Conservation (phyloP, 1,140 invertebrate genomes). For the Temnothorax longispinosus region DNA sequence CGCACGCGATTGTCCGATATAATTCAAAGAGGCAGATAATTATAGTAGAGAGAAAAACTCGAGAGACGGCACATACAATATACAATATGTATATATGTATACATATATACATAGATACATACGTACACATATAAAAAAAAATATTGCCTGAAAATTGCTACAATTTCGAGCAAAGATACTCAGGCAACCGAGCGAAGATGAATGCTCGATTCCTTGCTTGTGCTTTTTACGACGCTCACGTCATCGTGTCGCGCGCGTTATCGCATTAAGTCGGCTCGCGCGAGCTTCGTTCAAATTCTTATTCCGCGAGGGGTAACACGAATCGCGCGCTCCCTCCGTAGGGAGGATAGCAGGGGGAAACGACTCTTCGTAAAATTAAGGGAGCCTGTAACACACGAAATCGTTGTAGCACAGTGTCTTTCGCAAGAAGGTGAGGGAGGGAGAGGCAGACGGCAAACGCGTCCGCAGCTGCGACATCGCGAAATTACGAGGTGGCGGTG, state of each 20-base stretch:
- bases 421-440: neutral
- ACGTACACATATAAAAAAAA: neutral
- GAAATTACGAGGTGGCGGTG: conserved; percentile 74
- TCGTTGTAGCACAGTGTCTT: conserved; percentile 34
- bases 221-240: conserved; percentile 15
- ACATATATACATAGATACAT: neutral
- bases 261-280: conserved; percentile 44
- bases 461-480: conserved; percentile 74
- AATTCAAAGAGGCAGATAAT: conserved; percentile 19
- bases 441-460: conserved; percentile 14
- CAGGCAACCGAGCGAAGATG: neutral
- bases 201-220: conserved; percentile 11
- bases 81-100: neutral
- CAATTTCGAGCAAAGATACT: neutral
- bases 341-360: neutral
- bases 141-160: neutral
- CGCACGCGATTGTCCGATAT: conserved; percentile 10
- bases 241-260: conserved; percentile 25
- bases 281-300: conserved; percentile 50
- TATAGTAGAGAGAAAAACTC: conserved; percentile 6
- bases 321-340: neutral
- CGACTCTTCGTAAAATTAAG: conserved; percentile 63
- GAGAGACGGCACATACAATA: neutral
- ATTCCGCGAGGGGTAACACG: conserved; percentile 45
- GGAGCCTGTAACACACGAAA: conserved; percentile 38